These are phyloP conservation scores for Madoqua kirkii DNA, from an alignment of 2,113 vertebrate species.

Conservation along the genomic window DNA sequence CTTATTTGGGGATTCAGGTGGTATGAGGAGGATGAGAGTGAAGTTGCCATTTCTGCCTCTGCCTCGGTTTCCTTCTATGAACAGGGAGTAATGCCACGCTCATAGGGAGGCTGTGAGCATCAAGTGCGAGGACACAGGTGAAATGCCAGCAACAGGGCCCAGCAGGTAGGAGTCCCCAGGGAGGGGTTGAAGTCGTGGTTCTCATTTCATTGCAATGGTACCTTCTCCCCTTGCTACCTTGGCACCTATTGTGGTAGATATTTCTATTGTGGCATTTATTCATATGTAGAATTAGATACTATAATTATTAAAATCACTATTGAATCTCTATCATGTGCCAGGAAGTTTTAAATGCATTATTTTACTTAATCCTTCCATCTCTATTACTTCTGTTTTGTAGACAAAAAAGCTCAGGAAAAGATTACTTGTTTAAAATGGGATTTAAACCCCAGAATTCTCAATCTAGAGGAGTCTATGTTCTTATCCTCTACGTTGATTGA, in stretches of 20 bases:
- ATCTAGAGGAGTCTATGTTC: not conserved
- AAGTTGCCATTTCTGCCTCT: not conserved
- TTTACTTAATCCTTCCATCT: not conserved
- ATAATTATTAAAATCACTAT: not conserved
- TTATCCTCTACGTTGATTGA: not conserved
- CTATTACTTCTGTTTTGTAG: not conserved
- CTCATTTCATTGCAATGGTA: accelerated
- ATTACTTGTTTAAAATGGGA: not conserved
- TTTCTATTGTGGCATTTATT: not conserved
- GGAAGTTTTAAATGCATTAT: not conserved
- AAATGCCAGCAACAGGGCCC: not conserved
- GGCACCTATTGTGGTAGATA: not conserved
- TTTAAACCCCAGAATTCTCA: not conserved
- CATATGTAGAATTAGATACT: not conserved
- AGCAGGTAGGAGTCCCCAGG: accelerated
- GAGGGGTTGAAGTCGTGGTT: accelerated
- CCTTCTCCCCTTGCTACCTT: not conserved
- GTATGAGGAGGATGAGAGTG: not conserved
- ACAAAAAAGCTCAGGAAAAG: not conserved
- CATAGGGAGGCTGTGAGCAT: not conserved
- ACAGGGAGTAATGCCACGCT: not conserved
- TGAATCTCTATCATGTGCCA: not conserved
- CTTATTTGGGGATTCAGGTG: not conserved
- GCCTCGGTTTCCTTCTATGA: not conserved
- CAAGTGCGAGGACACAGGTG: accelerated